Conservation (phyloP, 2,113 vertebrate species). For the Damaliscus lunatus region DNA sequence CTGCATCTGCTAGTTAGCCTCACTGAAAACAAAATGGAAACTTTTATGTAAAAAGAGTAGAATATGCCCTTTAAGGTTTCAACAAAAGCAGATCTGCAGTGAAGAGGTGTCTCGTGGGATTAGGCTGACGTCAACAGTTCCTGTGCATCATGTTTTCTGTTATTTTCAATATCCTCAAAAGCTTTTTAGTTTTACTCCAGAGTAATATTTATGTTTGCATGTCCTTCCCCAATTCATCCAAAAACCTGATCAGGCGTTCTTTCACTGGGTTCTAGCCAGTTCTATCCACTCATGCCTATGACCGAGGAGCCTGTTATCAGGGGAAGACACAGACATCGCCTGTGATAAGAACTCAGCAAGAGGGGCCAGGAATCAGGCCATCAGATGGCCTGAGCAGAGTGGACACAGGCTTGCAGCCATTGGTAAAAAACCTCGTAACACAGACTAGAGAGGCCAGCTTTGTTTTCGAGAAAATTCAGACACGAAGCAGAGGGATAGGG, state of each 20-base stretch:
- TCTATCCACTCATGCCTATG: background rate
- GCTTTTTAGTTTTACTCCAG: background rate
- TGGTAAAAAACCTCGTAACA: background rate
- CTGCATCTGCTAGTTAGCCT: background rate
- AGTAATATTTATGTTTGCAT: background rate
- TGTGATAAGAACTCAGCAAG: background rate
- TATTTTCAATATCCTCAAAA: slow-evolving; percentile 8
- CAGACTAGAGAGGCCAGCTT: background rate
- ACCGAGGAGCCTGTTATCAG: background rate
- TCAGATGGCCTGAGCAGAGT: background rate
- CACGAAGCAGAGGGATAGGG: background rate
- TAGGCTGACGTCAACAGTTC: background rate
- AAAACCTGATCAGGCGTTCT: background rate
- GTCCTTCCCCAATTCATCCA: background rate
- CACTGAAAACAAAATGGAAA: background rate
- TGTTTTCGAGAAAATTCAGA: background rate
- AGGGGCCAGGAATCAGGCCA: background rate
- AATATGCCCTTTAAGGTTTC: background rate
- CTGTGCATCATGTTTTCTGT: background rate
- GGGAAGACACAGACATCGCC: slow-evolving; percentile 18
- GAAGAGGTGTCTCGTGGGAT: background rate
- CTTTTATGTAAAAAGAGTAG: background rate
- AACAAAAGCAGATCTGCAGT: background rate
- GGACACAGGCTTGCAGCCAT: background rate
- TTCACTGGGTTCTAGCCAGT: background rate